Percentiles rank a stretch among this genome's conserved stretches.
These are phyloP conservation scores for Gastrophysa polygoni DNA, from an alignment of 2,888 invertebrate species.

Conservation along the genomic window DNA sequence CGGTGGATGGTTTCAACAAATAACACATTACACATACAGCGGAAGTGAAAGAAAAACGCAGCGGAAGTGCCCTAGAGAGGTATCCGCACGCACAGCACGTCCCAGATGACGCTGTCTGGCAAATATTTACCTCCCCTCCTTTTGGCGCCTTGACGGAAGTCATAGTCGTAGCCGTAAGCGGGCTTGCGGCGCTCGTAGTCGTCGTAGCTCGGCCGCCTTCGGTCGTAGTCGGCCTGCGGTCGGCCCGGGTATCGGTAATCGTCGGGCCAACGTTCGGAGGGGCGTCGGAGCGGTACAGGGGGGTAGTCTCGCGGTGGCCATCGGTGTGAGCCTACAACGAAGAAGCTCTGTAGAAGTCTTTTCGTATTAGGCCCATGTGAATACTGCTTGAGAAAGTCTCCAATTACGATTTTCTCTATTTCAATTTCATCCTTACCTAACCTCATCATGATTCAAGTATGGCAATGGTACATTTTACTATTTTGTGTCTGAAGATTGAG, in stretches of 20 bases:
- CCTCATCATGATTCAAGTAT: too few species aligned
- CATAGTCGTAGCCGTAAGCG: constrained; percentile 37
- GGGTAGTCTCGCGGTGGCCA: constrained; percentile 13
- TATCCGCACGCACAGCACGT: constrained; percentile 46
- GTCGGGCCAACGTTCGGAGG: constrained; percentile 37
- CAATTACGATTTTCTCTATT: too few species aligned
- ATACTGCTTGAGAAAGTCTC: too few species aligned
- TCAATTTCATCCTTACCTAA: too few species aligned
- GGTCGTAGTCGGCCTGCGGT: constrained; percentile 43
- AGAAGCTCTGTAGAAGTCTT: too few species aligned
- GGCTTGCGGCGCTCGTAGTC: constrained; percentile 16
- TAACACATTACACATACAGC: not conserved
- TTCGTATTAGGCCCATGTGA: too few species aligned
- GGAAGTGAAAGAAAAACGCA: not conserved
- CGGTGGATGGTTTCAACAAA: too few species aligned
- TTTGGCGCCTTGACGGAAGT: constrained; percentile 32
- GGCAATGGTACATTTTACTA: too few species aligned
- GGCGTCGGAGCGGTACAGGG: constrained; percentile 27
- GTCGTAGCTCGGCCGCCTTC: not conserved
- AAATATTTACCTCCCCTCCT: constrained; percentile 53
- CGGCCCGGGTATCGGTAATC: constrained; percentile 41
- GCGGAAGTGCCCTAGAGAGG: constrained; percentile 7
- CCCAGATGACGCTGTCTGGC: constrained; percentile 45
- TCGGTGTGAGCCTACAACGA: not conserved
- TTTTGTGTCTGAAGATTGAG: too few species aligned